Evolutionary conservation across 2,888 invertebrate species (phyloP), one percentile per base, ranked within the genome.

Genomic region (Latrodectus elegans): DNA sequence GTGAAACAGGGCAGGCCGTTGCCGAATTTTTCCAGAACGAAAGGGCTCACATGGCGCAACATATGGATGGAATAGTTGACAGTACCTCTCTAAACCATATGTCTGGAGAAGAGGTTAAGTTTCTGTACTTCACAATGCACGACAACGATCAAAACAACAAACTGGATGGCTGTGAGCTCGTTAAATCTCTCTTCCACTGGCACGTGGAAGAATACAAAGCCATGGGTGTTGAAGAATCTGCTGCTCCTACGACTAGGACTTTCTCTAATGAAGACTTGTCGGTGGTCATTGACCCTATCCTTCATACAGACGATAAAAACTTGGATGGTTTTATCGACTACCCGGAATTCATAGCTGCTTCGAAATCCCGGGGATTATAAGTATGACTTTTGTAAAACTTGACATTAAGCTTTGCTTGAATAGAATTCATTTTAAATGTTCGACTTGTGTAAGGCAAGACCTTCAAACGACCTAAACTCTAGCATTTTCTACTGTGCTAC

Each of bases 301-400:
- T 84, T 0, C 2, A 15, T 0, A 26, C 72, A 15, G 84, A 84
- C 22, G 84, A 84, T 65, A 77, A 51, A 17, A 72, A 84, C 49
- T 53, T n/a, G 8, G 84, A 84, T 26, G 84, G 84, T 11, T 84
- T 84, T 53, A 77, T 84, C 9, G 84, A 84, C 67, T 84, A 84
- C 53, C 38, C 84, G 14, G 84, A 84, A 17, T 84, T 84, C 49
- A 60, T 84, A 0, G 53, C 67, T 8, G 83, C 83, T 6, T 76
- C 76, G 52, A 70, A 70, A 51, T 70, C 83, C 11, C 70, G 83
- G 60, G 83, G 75, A 4, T 83, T 83, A 26, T 83, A n/a, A 60
- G 38, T 38, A 55, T 60, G 12, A 60, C 12, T 60, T 3, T 60
- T 60, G 22, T 22, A 22, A 22, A 22, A 22, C 22, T 38, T 38